phyloP scores from a whole-genome alignment of 2,888 invertebrate genomes.

The Caenorhabditis angaria region DNA sequence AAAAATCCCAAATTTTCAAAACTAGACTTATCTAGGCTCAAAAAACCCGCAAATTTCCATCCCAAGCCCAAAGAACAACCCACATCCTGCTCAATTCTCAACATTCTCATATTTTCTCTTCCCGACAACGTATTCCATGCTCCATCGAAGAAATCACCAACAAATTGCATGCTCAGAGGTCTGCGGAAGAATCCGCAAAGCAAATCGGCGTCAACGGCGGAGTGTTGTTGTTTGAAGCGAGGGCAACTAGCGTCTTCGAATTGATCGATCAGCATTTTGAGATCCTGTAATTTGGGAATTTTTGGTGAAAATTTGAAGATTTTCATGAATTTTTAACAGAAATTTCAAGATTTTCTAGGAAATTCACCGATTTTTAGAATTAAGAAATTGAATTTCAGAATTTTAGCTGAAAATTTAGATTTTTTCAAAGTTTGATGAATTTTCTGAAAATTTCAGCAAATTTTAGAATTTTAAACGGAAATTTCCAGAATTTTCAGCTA shows the following conservation, averaged over 20 bases:
- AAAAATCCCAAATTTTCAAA: too few species aligned
- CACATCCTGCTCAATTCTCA: slow-evolving; percentile 10
- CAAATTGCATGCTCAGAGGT: slow-evolving; percentile 22
- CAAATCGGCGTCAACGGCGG: slow-evolving; percentile 21
- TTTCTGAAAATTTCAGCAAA: too few species aligned
- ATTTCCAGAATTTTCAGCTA: too few species aligned
- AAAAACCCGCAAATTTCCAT: too few species aligned
- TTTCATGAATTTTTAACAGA: too few species aligned
- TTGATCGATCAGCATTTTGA: slow-evolving; percentile 24
- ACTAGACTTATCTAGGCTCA: too few species aligned
- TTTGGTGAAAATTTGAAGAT: too few species aligned
- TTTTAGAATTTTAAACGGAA: too few species aligned
- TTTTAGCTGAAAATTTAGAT: too few species aligned
- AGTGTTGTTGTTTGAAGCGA: slow-evolving; percentile 11
- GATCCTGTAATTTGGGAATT: slow-evolving; percentile 19
- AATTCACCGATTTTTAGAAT: not conserved
- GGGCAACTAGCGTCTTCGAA: slow-evolving; percentile 25
- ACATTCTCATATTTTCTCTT: not conserved
- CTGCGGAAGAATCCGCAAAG: slow-evolving; percentile 28
- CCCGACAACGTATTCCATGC: slow-evolving; percentile 37
- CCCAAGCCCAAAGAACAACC: not conserved
- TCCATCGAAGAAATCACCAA: slow-evolving; percentile 29
- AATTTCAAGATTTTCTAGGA: too few species aligned
- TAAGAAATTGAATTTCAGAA: not conserved
- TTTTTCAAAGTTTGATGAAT: too few species aligned